Base-by-base conservation (phyloP, 1,140 invertebrate genomes). In the Chrysomallon squamiferum region DNA sequence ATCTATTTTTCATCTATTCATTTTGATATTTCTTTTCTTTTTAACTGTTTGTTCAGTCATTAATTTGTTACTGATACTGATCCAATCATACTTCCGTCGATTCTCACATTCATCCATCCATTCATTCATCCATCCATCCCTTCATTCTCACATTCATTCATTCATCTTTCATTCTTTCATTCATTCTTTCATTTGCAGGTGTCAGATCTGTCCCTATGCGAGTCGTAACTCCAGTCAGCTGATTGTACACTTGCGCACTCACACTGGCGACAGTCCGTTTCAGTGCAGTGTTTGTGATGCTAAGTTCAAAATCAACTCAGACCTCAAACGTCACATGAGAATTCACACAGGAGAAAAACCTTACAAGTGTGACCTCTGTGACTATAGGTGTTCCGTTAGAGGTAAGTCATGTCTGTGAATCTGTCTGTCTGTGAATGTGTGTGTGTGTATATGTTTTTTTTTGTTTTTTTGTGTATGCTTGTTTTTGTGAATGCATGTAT, bases 311-410 rank as follows among this genome's bases (percentile, higher is more conserved):
- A 86, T 87, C 54, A 81, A 81, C 67, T 86, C 85, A 5, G 85
- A 87, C 69, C 87, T 93, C 72, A 92, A 92, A 72, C 93, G 93
- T 71, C 93, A 95, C 82, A 83, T 90, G 33, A 87, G 92, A 25
- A 91, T 91, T 77, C 93, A 94, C 78, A 93, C 93, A 1, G 93
- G 93, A 41, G 92, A 93, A 82, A 91, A 92, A 35, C 94, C 94
- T 0, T 95, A 91, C 78, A 87, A 90, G 56, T 95, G 93, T 79
- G 91, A 93, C 59, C 87, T 71, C 18, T 79, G 79, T 73, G 66
- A 75, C 25, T 82, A 83, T 59, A 74, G 71, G 33, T 80, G 75
- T 67, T 69, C 77, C 27, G 68, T 79, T 29, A 81, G 78, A 74
- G 75, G 80, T 82, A 38, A 70, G 56, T n/a, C n/a, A n/a, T n/a